Conservation (phyloP, 2,113 vertebrate genomes). For the Meles meles region DNA sequence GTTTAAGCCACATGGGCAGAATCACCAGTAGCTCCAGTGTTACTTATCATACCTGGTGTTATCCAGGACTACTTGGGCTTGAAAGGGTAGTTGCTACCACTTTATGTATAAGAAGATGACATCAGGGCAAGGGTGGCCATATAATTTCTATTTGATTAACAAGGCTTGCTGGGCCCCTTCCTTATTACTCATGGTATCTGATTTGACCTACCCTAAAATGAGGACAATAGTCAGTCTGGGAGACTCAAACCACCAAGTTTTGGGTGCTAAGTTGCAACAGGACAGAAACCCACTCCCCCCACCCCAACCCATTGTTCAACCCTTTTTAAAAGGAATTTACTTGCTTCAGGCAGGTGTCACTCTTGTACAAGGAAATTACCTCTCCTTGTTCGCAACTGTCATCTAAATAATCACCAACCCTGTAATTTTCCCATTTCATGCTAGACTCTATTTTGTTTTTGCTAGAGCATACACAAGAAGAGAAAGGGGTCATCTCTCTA, state of each 20-base stretch:
- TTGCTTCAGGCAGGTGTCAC: not conserved
- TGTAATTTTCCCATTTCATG: not conserved
- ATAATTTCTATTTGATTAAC: not conserved
- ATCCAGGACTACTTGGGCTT: not conserved
- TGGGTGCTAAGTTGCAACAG: not conserved
- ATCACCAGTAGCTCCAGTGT: not conserved
- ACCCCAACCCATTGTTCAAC: not conserved
- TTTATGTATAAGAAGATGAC: not conserved
- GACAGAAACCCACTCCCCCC: not conserved
- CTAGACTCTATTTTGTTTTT: not conserved
- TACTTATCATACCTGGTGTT: not conserved
- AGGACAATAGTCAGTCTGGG: rapidly evolving
- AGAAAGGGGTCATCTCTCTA: not conserved
- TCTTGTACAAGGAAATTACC: not conserved
- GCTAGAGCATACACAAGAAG: not conserved
- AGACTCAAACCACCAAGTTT: not conserved
- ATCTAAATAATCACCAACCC: not conserved
- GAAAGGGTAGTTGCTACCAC: not conserved
- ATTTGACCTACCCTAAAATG: not conserved
- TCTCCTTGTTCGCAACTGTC: not conserved
- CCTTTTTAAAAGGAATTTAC: not conserved
- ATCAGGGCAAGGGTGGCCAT: not conserved
- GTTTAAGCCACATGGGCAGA: not conserved
- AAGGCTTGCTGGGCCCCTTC: not conserved
- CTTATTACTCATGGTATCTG: not conserved